Percentiles rank a stretch among this genome's conserved stretches.
Conservation (phyloP, 2,888 invertebrate genomes). For the Drosophila affinis region DNA sequence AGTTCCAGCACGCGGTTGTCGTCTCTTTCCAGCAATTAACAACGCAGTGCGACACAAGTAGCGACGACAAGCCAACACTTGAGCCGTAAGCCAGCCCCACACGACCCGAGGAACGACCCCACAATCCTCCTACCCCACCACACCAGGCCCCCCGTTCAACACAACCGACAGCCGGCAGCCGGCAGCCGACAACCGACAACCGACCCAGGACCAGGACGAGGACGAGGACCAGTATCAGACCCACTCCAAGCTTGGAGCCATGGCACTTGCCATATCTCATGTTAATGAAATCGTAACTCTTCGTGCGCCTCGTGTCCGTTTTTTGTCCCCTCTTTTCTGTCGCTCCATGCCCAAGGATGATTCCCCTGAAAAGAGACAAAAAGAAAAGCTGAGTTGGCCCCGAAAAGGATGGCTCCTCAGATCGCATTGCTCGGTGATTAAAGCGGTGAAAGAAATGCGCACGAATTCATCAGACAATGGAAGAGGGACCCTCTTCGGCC, state of each 20-base stretch:
- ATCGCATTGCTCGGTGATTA: slow-evolving; percentile 48
- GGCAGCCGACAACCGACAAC: not conserved
- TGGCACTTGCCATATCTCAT: slow-evolving; percentile 77
- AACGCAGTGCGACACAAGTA: slow-evolving; percentile 64
- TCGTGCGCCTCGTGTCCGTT: slow-evolving; percentile 72
- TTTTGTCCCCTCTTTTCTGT: slow-evolving; percentile 42
- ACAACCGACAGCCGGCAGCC: not conserved
- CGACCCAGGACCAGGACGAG: slow-evolving; percentile 2
- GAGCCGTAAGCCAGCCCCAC: slow-evolving; percentile 69
- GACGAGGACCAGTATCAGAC: not conserved
- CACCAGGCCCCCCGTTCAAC: not conserved
- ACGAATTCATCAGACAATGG: slow-evolving; percentile 47
- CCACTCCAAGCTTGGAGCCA: slow-evolving; percentile 14
- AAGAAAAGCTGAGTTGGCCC: slow-evolving; percentile 1
- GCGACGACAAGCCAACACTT: slow-evolving; percentile 60
- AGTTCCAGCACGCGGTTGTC: slow-evolving; percentile 37
- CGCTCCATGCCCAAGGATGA: slow-evolving; percentile 16
- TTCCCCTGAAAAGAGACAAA: slow-evolving; percentile 11
- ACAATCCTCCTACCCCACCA: slow-evolving; percentile 37
- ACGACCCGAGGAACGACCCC: slow-evolving; percentile 65
- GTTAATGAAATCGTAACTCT: slow-evolving; percentile 80
- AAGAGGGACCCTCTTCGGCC: not conserved
- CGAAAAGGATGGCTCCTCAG: slow-evolving; percentile 38
- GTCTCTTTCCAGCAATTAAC: slow-evolving; percentile 61
- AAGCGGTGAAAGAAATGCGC: slow-evolving; percentile 43